These are phyloP conservation scores for Caranx melampygus DNA, from an alignment of 2,113 vertebrate species.

Conservation along the genomic window DNA sequence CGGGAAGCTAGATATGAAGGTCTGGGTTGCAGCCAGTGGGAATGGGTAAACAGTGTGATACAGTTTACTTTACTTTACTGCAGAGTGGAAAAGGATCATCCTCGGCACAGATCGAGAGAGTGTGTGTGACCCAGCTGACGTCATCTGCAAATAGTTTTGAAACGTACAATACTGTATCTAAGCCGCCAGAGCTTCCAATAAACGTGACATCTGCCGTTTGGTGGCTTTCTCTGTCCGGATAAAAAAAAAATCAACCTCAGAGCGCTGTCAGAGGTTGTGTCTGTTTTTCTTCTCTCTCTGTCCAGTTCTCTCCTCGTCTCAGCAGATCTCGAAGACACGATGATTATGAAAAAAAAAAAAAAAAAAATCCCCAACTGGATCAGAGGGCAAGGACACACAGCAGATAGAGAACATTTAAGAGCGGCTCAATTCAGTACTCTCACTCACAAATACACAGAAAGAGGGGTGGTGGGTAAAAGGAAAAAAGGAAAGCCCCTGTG, in stretches of 20 bases:
- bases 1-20: constrained; percentile 56
- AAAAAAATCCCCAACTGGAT: constrained; percentile 14
- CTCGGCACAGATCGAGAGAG: constrained; percentile 9
- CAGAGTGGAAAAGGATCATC: constrained; percentile 60
- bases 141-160: constrained; percentile 35
- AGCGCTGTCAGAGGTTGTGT: constrained; percentile 4
- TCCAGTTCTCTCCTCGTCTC: constrained; percentile 14
- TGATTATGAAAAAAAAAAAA: constrained; percentile 54
- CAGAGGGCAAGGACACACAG: constrained; percentile 34
- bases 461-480: constrained; percentile 32
- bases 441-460: constrained; percentile 15
- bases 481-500: constrained; percentile 33
- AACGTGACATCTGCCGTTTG: constrained; percentile 20
- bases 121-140: constrained; percentile 40
- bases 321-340: constrained; percentile 38
- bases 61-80: constrained; percentile 62
- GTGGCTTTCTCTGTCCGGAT: constrained; percentile 17
- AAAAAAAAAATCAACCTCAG: neutral
- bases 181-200: constrained; percentile 1
- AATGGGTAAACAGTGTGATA: constrained; percentile 60
- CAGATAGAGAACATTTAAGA: constrained; percentile 34
- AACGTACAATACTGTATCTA: constrained; percentile 3
- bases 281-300: constrained; percentile 22
- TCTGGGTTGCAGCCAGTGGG: constrained; percentile 49
- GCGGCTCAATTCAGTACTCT: constrained; percentile 20